Base-by-base conservation (phyloP, 2,113 vertebrate species). In the Embiotoca jacksoni region DNA sequence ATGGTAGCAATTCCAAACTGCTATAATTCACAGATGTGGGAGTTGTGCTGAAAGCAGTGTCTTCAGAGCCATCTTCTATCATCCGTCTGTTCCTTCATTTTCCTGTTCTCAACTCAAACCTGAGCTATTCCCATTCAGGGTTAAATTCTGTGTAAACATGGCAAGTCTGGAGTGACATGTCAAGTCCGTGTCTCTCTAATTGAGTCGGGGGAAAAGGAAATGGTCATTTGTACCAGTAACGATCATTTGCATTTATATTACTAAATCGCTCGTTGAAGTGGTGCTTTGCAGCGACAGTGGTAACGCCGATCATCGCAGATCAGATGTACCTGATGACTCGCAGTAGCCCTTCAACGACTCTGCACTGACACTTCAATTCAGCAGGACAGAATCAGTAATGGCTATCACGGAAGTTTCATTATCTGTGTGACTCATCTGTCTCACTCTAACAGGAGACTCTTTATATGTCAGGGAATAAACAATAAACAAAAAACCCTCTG, bases 221-320 rank as follows among this genome's bases (percentile, higher is more conserved):
- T 41, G 72, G 62, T 76, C 76, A 78, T 86, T 83, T 83, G 52
- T 78, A 78, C 49, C 47, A 66, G 76, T 82, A 72, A 85, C 72
- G 50, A 88, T 84, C 79, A 91, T 92, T 91, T 90, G 92, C 89
- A 92, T 89, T 88, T 92, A 86, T 89, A 88, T 92, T 89, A 83
- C 72, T 85, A 71, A 85, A 75, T 82, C 3, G 15, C 54, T 16
- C 76, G 74, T 67, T 82, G 73, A 74, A 90, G 89, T 66, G 82
- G 82, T 85, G 82, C 89, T 91, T 84, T 72, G 69, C 80, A 62
- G 41, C 67, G 66, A 85, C 78, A 76, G 72, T 62, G 59, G 70
- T 81, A 78, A 84, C 77, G 79, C 61, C 70, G 60, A 69, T 88
- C 75, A 62, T 1, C 1, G 23, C 64, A 68, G 63, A 84, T 41